These are phyloP conservation scores for Procambarus clarkii DNA, from an alignment of 1,140 invertebrate genomes.

Conservation along the genomic window DNA sequence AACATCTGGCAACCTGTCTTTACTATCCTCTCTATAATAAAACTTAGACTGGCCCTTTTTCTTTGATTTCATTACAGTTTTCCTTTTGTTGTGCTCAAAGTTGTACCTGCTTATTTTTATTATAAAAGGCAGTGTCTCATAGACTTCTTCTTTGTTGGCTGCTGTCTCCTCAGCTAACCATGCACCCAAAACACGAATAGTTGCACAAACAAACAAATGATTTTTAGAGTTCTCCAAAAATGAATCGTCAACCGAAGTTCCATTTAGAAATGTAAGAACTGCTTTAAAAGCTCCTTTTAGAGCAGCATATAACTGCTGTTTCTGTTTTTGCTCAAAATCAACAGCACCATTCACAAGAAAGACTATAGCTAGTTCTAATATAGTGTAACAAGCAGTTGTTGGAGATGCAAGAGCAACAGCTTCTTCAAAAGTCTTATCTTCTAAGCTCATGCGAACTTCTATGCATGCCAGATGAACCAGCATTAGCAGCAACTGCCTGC, in stretches of 20 bases:
- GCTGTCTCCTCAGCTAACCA: slow-evolving; percentile 94
- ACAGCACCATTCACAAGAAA: slow-evolving; percentile 87
- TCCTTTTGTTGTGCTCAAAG: slow-evolving; percentile 71
- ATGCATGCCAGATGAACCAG: slow-evolving; percentile 91
- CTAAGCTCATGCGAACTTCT: slow-evolving; percentile 93
- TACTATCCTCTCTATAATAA: slow-evolving; percentile 76
- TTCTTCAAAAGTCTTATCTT: slow-evolving; percentile 86
- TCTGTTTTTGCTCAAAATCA: slow-evolving; percentile 91
- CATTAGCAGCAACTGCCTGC: slow-evolving; percentile 85
- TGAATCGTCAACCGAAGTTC: slow-evolving; percentile 77
- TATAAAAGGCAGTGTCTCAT: slow-evolving; percentile 78
- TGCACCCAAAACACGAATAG: slow-evolving; percentile 87
- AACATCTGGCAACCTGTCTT: slow-evolving; percentile 81
- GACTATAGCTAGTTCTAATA: slow-evolving; percentile 87
- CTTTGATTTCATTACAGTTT: slow-evolving; percentile 37
- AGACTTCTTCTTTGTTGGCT: slow-evolving; percentile 89
- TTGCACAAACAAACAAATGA: slow-evolving; percentile 77
- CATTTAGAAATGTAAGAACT: slow-evolving; percentile 84
- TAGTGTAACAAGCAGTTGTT: slow-evolving; percentile 87
- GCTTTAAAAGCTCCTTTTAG: slow-evolving; percentile 92
- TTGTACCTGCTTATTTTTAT: slow-evolving; percentile 73
- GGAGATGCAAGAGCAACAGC: slow-evolving; percentile 82
- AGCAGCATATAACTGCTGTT: slow-evolving; percentile 88
- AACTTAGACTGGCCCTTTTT: slow-evolving; percentile 55
- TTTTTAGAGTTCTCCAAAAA: slow-evolving; percentile 63